Base-by-base conservation (phyloP, 2,888 invertebrate species). In the Drosophila lacicola region DNA sequence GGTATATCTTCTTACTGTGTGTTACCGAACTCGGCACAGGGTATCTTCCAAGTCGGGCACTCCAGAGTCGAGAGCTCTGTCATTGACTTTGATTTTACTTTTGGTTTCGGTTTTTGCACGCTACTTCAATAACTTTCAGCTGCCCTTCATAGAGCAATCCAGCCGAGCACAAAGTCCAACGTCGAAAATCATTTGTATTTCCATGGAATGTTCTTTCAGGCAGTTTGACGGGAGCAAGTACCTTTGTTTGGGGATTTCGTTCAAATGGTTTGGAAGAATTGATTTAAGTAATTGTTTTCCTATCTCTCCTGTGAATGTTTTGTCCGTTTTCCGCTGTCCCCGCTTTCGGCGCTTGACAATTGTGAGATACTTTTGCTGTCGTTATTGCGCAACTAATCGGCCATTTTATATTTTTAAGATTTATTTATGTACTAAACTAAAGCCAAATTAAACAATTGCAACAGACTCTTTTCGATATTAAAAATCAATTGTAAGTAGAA, bases 171-270 rank as follows among this genome's bases (percentile, higher is more conserved):
- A 82, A 47, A 62, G 81, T 61, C 54, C 68, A 56, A 63, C 63
- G 17, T 17, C 17, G 2, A 17, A 17, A 68, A 57, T 68, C 70
- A 56, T 70, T 65, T 74, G 57, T 70, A 73, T 76, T 69, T 73
- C 55, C 51, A 70, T 47, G 75, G 74, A 74, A 67, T 76, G 70
- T 74, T 73, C 74, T 65, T 71, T 77, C 69, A 62, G 65, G 54
- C 74, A 70, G 74, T 76, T 70, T 78, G 74, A 63, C 57, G 57
- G 58, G 25, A 67, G 71, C 69, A 90, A 91, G 88, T 88, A 82
- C 87, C 88, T 90, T 88, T 90, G 91, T 91, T 91, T 88, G 80
- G 79, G 86, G 78, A 88, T 89, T 91, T 87, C 70, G 73, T 75
- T 78, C 80, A 90, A 90, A 90, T 90, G 89, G 89, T 67, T 86